Conservation (phyloP, 2,797 vertebrate species). For the Hephaestus fuliginosus region DNA sequence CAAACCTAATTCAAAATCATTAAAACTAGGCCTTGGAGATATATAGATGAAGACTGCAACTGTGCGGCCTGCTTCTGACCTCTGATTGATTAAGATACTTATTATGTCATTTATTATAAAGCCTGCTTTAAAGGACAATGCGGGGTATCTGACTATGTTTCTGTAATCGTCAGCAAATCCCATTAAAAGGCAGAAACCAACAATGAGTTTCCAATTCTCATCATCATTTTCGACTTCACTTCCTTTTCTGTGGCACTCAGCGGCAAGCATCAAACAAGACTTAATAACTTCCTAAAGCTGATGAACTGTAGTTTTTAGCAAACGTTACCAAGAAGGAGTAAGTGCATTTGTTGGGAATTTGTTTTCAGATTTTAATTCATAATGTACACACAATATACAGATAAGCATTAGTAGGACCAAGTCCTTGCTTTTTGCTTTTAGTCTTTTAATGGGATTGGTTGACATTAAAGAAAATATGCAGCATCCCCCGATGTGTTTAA, state of each 20-base stretch:
- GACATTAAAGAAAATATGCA: background rate
- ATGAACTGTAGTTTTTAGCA: background rate
- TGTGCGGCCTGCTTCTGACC: conserved; percentile 6
- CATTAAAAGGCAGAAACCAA: background rate
- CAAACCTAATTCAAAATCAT: conserved; percentile 27
- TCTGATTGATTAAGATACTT: conserved; percentile 1
- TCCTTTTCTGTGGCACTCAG: background rate
- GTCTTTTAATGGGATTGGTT: background rate
- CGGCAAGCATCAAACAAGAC: too few species aligned
- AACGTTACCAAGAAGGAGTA: background rate
- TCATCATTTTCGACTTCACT: background rate
- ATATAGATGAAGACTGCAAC: conserved; percentile 4
- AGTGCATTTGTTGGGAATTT: background rate
- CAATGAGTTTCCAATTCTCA: background rate
- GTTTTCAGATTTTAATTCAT: background rate
- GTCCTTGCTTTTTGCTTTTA: background rate
- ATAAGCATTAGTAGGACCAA: background rate
- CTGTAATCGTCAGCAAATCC: background rate
- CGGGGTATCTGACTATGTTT: background rate
- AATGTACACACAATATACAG: too few species aligned
- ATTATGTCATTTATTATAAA: background rate
- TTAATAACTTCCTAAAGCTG: too few species aligned
- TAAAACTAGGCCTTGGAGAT: conserved; percentile 12
- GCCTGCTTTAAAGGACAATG: background rate
- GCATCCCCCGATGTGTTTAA: background rate